These are phyloP conservation scores for Drosophila heteroneura DNA, from an alignment of 2,888 invertebrate species.

Conservation along the genomic window DNA sequence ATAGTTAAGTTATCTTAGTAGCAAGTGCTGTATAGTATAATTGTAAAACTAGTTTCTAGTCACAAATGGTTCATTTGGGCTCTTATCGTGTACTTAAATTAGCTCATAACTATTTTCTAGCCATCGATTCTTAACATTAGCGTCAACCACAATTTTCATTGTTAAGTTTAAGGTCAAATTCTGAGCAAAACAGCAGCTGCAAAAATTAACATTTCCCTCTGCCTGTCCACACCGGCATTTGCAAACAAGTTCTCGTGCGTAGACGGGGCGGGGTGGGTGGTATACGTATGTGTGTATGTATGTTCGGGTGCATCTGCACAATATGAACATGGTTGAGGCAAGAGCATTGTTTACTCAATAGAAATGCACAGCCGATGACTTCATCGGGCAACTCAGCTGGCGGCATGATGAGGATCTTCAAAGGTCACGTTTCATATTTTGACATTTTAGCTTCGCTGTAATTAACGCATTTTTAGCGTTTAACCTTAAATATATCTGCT, in stretches of 20 bases:
- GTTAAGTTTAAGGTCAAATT: slow-evolving; percentile 74
- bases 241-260: slow-evolving; percentile 6
- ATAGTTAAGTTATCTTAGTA: slow-evolving; percentile 26
- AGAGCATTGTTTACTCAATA: slow-evolving; percentile 18
- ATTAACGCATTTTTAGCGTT: neutral
- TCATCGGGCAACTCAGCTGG: slow-evolving; percentile 50
- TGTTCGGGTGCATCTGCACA: slow-evolving; percentile 16
- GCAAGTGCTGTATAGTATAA: slow-evolving; percentile 12
- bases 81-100: neutral
- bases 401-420: slow-evolving; percentile 37
- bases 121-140: neutral
- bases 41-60: slow-evolving; percentile 9
- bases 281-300: neutral
- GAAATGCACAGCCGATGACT: slow-evolving; percentile 58
- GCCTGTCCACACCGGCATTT: slow-evolving; percentile 22
- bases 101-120: slow-evolving; percentile 3
- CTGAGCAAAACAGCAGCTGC: slow-evolving; percentile 16
- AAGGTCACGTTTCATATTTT: slow-evolving; percentile 44
- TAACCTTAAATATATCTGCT: slow-evolving; percentile 14
- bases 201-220: slow-evolving; percentile 13
- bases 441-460: slow-evolving; percentile 15
- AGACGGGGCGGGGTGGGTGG: neutral
- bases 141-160: slow-evolving; percentile 25
- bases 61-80: slow-evolving; percentile 7
- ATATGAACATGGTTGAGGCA: slow-evolving; percentile 33